Percentiles rank a stretch among this genome's conserved stretches.
These are phyloP conservation scores for Serilophus lunatus DNA, from an alignment of 2,113 vertebrate species.

Conservation along the genomic window DNA sequence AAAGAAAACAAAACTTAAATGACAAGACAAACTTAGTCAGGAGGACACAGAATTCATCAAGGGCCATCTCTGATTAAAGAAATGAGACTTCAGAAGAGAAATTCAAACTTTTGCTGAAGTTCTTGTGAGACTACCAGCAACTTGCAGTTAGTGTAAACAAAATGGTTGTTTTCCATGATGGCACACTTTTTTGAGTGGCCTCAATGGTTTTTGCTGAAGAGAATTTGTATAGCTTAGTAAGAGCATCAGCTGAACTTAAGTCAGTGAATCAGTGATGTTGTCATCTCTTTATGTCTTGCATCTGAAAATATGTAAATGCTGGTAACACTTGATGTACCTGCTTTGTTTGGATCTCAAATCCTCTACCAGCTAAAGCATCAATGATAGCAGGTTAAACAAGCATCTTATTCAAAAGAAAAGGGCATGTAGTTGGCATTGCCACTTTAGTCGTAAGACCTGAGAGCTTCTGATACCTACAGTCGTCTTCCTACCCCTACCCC, in stretches of 20 bases:
- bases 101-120: not conserved
- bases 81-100: not conserved
- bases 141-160: not conserved
- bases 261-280: not conserved
- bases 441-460: not conserved
- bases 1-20: conserved; percentile 6
- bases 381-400: not conserved
- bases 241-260: not conserved
- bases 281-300: not conserved
- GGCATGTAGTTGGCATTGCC: not conserved
- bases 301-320: not conserved
- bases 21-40: not conserved
- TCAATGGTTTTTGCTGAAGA: not conserved
- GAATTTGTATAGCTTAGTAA: not conserved
- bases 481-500: not conserved
- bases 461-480: not conserved
- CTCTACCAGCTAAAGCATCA: not conserved
- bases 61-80: not conserved
- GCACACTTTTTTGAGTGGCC: not conserved
- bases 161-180: not conserved
- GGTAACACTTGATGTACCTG: not conserved
- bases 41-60: conserved; percentile 19
- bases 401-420: not conserved
- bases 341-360: not conserved
- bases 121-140: not conserved